Evolutionary conservation across 2,797 vertebrate species (phyloP), one percentile per base, ranked within the genome.

Genomic region (Antennarius maculatus): DNA sequence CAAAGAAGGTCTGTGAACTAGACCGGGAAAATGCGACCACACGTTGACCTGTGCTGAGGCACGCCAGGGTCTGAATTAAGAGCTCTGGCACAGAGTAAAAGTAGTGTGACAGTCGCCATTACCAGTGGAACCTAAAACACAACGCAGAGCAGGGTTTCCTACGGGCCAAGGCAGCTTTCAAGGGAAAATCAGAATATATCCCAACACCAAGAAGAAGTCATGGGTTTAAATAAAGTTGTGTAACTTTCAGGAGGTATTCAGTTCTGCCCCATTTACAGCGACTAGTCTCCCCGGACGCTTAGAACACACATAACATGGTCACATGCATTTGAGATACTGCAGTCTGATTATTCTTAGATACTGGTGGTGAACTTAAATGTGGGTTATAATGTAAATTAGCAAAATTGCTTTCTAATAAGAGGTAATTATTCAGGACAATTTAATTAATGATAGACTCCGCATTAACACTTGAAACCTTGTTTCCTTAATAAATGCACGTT

Each of bases 101-200:
- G 85, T 59, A 81, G 71, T 60, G 80, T 91, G 91, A 92, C 92
- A 90, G 78, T 74, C 82, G 61, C 71, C 55, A 89, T 91, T 90
- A 90, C 74, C 71, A 80, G 73, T 54, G 76, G 69, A 60, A 71
- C 74, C 82, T 66, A 60, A 66, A 89, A 92, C 86, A 88, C 76
- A 86, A 83, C 86, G 82, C 91, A 93, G 91, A 79, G 71, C 63
- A 11, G 54, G 64, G 62, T 63, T 75, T 85, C 61, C 69, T 75
- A 61, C 59, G 64, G 67, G 70, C 60, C 61, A 57, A 57, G 15
- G 61, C 76, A 74, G 68, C 58, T 77, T 85, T 70, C 75, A 84
- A 86, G 77, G 68, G 46, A 68, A 77, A 85, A 73, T 63, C 82
- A 85, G 68, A 64, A 74, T 63, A 55, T 69, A 73, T 87, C 74